Evolutionary conservation across 2,888 invertebrate genomes (phyloP), one percentile per base, ranked within the genome.

Genomic region (Theretra japonica): DNA sequence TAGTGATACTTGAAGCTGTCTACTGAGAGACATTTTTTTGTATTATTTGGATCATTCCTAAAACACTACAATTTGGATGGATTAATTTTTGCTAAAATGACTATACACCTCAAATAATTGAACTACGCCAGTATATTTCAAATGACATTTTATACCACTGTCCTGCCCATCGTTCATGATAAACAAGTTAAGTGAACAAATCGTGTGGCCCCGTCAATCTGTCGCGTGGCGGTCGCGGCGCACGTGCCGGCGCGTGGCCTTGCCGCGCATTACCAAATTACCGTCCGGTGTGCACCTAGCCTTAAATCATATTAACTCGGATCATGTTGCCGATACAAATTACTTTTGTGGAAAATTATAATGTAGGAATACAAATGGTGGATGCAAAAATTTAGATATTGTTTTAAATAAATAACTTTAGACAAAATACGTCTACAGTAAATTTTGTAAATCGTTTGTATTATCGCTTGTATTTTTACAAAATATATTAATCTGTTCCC

Each of bases 111-210:
- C 4, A 53, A 53, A 6, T 53, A 17, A 19, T 19, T 53, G 19
- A 53, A 17, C 41, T 11, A 41, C 41, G 50, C 50, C 19, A 19
- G 8, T 53, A 53, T 4, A 23, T 65, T 25, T 48, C n/a, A 80
- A 83, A 79, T 86, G 81, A 83, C 83, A 82, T 86, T 86, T 84
- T 87, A 87, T 86, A 86, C 80, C 84, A 83, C 82, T 78, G 83
- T 88, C 87, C 86, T 88, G 87, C 89, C 84, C 86, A 82, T 86
- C 82, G 81, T 83, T 86, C 84, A 82, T 82, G 85, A 87, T 86
- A 89, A 92, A 90, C 88, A 88, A 90, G 90, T 90, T 87, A 89
- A 90, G 92, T 90, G 92, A 87, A 90, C 92, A 92, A 93, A 93
- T 94, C 89, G 92, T 80, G 78, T 82, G 81, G 86, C 81, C 81